Conservation (phyloP, 2,113 vertebrate genomes). For the Podarcis muralis region DNA sequence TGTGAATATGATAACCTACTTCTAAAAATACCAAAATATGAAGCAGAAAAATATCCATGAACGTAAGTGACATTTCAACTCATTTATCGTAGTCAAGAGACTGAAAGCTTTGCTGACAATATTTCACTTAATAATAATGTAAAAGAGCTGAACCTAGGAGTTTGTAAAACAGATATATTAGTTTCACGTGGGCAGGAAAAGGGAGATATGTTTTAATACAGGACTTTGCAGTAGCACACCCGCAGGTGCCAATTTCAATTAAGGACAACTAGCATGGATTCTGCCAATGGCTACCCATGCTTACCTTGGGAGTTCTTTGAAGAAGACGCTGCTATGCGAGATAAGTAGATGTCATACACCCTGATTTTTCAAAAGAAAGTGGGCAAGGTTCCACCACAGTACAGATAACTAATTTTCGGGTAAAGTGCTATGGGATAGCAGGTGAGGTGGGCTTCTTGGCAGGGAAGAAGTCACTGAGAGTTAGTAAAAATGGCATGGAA, state of each 20-base stretch:
- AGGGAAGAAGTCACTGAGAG: background rate
- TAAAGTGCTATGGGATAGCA: conserved; percentile 37
- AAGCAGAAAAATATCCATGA: conserved; percentile 13
- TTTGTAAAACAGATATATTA: conserved; percentile 24
- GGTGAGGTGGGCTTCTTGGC: conserved; percentile 32
- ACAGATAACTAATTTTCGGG: conserved; percentile 33
- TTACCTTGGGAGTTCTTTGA: conserved; percentile 65
- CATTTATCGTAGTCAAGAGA: conserved; percentile 24
- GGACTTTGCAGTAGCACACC: conserved; percentile 43
- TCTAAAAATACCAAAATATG: conserved; percentile 15
- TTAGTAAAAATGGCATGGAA: background rate
- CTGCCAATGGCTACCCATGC: conserved; percentile 37
- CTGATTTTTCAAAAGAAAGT: conserved; percentile 53
- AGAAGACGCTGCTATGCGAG: conserved; percentile 61
- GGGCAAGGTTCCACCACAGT: conserved; percentile 50
- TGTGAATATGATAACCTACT: conserved; percentile 21
- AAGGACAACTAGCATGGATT: conserved; percentile 49
- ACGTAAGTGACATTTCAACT: conserved; percentile 4
- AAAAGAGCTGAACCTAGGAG: conserved; percentile 31
- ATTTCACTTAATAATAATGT: conserved; percentile 39
- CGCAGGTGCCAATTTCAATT: conserved; percentile 54
- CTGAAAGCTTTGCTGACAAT: conserved; percentile 20
- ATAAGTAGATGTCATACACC: conserved; percentile 61
- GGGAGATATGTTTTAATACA: background rate
- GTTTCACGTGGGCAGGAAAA: background rate